Conservation (phyloP, 2,113 vertebrate genomes). For the Drymodes brunneopygia region DNA sequence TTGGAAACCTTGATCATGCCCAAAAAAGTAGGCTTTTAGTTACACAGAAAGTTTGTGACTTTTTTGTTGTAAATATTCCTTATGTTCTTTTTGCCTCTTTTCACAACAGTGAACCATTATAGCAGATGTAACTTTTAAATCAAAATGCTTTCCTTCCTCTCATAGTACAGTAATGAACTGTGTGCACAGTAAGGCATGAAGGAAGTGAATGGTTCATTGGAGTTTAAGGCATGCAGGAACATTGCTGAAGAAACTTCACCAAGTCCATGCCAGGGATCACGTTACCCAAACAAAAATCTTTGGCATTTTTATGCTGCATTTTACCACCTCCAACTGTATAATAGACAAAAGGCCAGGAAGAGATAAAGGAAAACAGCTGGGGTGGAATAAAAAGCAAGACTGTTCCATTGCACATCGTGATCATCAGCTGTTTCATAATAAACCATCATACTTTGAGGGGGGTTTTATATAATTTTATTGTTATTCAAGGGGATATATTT, state of each 20-base stretch:
- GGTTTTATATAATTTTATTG: background rate
- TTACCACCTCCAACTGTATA: conserved; percentile 28
- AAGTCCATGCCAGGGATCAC: background rate
- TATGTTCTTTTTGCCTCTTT: background rate
- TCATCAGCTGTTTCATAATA: conserved; percentile 16
- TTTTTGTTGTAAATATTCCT: background rate
- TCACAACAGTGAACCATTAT: background rate
- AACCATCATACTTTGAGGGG: background rate
- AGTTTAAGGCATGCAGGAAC: background rate
- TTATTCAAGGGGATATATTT: background rate
- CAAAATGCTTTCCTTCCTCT: background rate
- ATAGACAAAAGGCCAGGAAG: background rate
- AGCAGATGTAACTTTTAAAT: conserved; percentile 7
- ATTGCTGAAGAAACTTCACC: background rate
- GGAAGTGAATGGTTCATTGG: background rate
- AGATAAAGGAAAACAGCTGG: conserved; percentile 43
- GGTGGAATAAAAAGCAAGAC: conserved; percentile 8
- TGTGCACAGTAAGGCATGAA: background rate
- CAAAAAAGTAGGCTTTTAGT: background rate
- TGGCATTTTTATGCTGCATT: conserved; percentile 23
- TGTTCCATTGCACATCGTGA: background rate
- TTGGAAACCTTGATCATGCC: background rate
- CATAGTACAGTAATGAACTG: background rate
- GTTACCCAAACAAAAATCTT: conserved; percentile 37
- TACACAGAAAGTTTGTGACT: background rate